A percentile compares a stretch with the other conserved stretches of the same genome.
phyloP scores from a whole-genome alignment of 2,797 vertebrate genomes.

The Malacoraja senta region DNA sequence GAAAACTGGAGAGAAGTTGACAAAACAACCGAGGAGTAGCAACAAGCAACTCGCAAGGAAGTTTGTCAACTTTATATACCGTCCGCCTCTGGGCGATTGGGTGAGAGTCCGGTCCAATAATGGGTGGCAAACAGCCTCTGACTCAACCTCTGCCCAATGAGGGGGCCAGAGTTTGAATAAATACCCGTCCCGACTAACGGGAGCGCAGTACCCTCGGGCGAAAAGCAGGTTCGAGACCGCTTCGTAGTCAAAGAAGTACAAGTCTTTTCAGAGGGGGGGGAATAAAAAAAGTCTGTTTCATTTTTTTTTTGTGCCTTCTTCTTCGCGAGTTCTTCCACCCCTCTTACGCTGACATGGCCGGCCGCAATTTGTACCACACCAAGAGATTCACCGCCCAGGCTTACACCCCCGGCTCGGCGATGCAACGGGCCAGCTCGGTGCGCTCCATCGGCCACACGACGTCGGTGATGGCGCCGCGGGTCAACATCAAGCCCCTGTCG shows the following conservation, averaged over 20 bases:
- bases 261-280: too few relatives aligned
- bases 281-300: too few relatives aligned
- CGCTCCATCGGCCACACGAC: fast-evolving
- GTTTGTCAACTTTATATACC: not conserved
- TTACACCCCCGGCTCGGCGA: not conserved
- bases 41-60: not conserved
- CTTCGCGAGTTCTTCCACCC: not conserved
- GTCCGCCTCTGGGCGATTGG: not conserved
- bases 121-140: not conserved
- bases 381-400: not conserved
- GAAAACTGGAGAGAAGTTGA: not conserved
- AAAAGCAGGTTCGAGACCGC: not conserved
- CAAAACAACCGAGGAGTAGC: not conserved
- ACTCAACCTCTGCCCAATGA: not conserved
- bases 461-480: too few relatives aligned
- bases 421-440: not conserved
- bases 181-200: not conserved
- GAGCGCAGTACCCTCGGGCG: not conserved
- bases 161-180: not conserved
- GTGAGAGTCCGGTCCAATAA: not conserved
- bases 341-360: not conserved
- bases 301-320: not conserved
- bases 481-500: not conserved
- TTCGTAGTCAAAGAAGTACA: too few relatives aligned
- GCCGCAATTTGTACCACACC: not conserved